phyloP scores from a whole-genome alignment of 92 coral and sea anemone species.

The Porites cylindrica region DNA sequence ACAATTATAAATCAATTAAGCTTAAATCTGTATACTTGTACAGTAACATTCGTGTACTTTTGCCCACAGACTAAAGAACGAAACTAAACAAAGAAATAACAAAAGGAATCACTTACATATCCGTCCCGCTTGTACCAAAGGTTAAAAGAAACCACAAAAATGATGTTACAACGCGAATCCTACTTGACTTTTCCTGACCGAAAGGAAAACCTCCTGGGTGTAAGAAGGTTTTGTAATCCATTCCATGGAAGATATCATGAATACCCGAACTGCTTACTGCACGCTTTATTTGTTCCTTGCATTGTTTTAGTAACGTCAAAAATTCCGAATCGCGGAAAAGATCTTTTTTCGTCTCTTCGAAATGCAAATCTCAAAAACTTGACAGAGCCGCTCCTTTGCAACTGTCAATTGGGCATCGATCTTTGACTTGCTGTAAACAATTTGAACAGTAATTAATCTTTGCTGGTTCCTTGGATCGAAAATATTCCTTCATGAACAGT shows the following conservation, averaged over 20 bases:
- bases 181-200: too few species aligned
- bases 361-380: slow-evolving; percentile 44
- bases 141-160: too few species aligned
- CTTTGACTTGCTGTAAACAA: slow-evolving; percentile 31
- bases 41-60: too few species aligned
- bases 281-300: slow-evolving; percentile 23
- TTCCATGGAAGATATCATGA: slow-evolving; percentile 65
- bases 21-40: too few species aligned
- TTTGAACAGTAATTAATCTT: slow-evolving; percentile 41
- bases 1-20: too few species aligned
- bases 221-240: slow-evolving; percentile 61
- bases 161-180: too few species aligned
- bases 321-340: slow-evolving; percentile 55
- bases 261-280: slow-evolving; percentile 18
- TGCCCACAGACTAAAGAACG: too few species aligned
- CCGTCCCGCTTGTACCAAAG: too few species aligned
- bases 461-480: slow-evolving; percentile 43
- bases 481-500: slow-evolving; percentile 33
- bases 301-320: slow-evolving; percentile 27
- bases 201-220: slow-evolving; percentile 49
- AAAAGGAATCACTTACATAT: too few species aligned
- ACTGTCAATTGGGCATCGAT: slow-evolving; percentile 28
- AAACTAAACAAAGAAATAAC: too few species aligned
- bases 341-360: slow-evolving; percentile 56
- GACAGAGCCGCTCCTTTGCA: slow-evolving; percentile 25